Conservation (phyloP, 2,113 vertebrate genomes). For the Sebastes fasciatus region DNA sequence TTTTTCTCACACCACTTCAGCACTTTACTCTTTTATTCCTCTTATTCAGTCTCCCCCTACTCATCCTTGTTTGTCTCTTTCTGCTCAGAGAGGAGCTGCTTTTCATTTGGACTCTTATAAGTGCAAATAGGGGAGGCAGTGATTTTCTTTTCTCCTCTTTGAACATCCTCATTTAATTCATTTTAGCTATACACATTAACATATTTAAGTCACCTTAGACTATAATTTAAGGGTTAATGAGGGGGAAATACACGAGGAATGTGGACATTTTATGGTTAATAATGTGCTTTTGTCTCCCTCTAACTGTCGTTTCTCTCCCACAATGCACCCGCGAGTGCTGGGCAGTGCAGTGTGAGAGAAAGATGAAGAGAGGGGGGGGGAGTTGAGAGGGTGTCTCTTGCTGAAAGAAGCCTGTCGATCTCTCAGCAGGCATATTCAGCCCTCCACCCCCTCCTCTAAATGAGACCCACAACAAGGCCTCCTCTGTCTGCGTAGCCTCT, state of each 20-base stretch:
- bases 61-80: constrained; percentile 40
- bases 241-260: constrained; percentile 31
- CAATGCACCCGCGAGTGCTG: constrained; percentile 61
- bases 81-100: constrained; percentile 22
- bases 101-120: constrained; percentile 39
- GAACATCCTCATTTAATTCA: neutral
- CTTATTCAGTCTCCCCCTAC: neutral
- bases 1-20: constrained; percentile 51
- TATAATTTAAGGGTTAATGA: constrained; percentile 21
- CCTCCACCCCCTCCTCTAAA: constrained; percentile 67
- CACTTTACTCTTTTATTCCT: constrained; percentile 13
- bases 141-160: constrained; percentile 1
- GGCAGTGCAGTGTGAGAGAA: constrained; percentile 53
- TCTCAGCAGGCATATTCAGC: constrained; percentile 83
- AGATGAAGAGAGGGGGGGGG: constrained; percentile 64
- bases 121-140: neutral
- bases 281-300: constrained; percentile 66
- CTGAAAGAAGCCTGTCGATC: constrained; percentile 86
- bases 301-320: constrained; percentile 66
- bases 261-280: constrained; percentile 45
- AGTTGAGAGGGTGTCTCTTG: constrained; percentile 62
- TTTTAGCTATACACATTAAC: neutral
- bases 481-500: constrained; percentile 81
- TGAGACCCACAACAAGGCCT: constrained; percentile 85
- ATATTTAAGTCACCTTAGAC: constrained; percentile 21